phyloP scores from a whole-genome alignment of 2,797 vertebrate genomes.

The Poeciliopsis infans region DNA sequence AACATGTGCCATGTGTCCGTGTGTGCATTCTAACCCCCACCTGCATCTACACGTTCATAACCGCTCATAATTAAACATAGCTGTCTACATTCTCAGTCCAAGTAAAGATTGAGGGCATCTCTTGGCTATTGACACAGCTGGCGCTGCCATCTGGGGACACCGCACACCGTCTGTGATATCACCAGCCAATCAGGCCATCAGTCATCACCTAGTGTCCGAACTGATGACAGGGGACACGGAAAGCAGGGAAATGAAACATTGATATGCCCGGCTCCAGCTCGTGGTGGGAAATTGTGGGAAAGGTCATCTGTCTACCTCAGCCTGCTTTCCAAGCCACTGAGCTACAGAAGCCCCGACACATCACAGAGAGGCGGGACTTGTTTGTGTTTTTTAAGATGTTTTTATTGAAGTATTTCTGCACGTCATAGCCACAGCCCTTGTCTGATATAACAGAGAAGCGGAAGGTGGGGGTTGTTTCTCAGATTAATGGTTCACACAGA shows the following conservation, averaged over 20 bases:
- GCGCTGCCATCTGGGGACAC: slow-evolving; percentile 79
- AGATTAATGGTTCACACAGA: slow-evolving; percentile 88
- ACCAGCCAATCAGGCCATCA: slow-evolving; percentile 55
- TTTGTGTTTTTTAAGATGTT: slow-evolving; percentile 28
- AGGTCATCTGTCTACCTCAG: slow-evolving; percentile 42
- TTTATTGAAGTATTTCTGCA: slow-evolving; percentile 33
- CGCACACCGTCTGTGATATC: slow-evolving; percentile 51
- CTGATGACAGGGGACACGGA: slow-evolving; percentile 68
- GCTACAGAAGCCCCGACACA: slow-evolving; percentile 2
- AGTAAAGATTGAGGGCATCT: slow-evolving; percentile 75
- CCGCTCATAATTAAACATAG: slow-evolving; percentile 44
- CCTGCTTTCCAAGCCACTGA: slow-evolving; percentile 30
- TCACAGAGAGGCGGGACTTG: slow-evolving; percentile 4
- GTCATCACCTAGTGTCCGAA: slow-evolving; percentile 53
- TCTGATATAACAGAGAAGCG: slow-evolving; percentile 57
- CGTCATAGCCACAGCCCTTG: slow-evolving; percentile 63
- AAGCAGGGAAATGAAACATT: slow-evolving; percentile 42
- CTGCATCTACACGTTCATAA: slow-evolving; percentile 32
- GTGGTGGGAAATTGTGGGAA: slow-evolving; percentile 23
- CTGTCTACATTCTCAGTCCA: slow-evolving; percentile 60
- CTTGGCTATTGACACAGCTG: slow-evolving; percentile 79
- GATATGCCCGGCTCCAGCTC: slow-evolving; percentile 39
- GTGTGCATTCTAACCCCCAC: slow-evolving; percentile 15
- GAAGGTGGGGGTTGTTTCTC: slow-evolving; percentile 31
- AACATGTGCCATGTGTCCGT: slow-evolving; percentile 10